Evolutionary conservation across 2,888 invertebrate species (phyloP).

Genomic region (Apamea anceps): DNA sequence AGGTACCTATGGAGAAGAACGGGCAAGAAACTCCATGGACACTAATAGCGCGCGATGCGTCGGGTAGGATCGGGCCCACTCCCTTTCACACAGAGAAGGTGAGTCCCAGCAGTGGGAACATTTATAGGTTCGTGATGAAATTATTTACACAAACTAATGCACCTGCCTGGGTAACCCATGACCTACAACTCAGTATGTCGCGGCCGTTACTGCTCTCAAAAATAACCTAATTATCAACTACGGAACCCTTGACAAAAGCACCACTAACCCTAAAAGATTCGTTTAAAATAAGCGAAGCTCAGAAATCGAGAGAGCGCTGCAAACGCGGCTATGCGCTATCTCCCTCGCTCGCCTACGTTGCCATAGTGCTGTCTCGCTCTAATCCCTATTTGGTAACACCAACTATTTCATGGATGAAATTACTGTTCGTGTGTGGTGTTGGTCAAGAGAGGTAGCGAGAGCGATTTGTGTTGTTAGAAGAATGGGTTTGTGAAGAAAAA

Average conservation of each 20-base stretch:
- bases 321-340: slow-evolving; percentile 64
- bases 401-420: slow-evolving; percentile 91
- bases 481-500: background rate
- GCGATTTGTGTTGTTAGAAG: slow-evolving; percentile 33
- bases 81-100: too few species aligned
- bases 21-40: too few species aligned
- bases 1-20: too few species aligned
- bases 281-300: slow-evolving; percentile 77
- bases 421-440: slow-evolving; percentile 77
- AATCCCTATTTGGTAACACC: slow-evolving; percentile 90
- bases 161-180: too few species aligned
- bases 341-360: slow-evolving; percentile 72
- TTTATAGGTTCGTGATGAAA: too few species aligned
- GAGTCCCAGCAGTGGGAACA: too few species aligned
- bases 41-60: too few species aligned
- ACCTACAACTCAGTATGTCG: background rate
- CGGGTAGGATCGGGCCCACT: too few species aligned
- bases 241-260: slow-evolving; percentile 47
- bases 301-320: slow-evolving; percentile 82
- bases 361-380: slow-evolving; percentile 79
- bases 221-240: slow-evolving; percentile 31
- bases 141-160: too few species aligned
- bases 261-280: slow-evolving; percentile 70
- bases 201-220: background rate
- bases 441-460: slow-evolving; percentile 67